Evolutionary conservation across 2,797 vertebrate genomes (phyloP), one percentile per base, ranked within the genome.

Genomic region (Tauraco hartlaubi): DNA sequence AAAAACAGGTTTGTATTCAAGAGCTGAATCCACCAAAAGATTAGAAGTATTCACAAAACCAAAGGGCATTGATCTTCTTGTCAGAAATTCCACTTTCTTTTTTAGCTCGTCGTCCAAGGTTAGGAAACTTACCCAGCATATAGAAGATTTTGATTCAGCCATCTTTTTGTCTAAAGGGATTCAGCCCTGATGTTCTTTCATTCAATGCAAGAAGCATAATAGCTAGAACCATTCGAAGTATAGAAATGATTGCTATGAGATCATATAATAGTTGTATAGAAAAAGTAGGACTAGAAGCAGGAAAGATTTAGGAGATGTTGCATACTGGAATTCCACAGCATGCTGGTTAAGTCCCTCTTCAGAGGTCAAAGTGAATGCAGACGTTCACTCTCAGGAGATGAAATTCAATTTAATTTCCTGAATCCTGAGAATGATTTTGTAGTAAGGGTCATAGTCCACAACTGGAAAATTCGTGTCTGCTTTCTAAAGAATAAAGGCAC

Each of bases 351-450:
- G 37, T 52, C n/a, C 19, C 26, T 63, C 79, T 83, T 55, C 11
- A 20, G 44, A 91, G 21, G 54, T 9, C 8, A 6, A 94, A 90
- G 29, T 28, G 73, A 90, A 94, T 81, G 73, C 58, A 75, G 77
- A 75, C 26, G 14, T 61, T 85, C 55, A 33, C 25, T 85, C 48
- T 69, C 25, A 33, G 77, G 61, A 95, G 79, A 83, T 54, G 33
- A 90, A 94, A 88, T 77, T 61, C 72, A 71, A 9, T 88, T 88
- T 92, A 68, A 90, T 88, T 94, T 95, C 79, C 68, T 88, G 82
- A 63, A 77, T 83, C 55, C 52, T 49, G 23, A 73, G n/a, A 86
- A 49, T 2, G 6, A 44, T 56, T 90, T 64, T 77, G 28, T 88
- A 31, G 15, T 33, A 71, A n/a, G 56, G 67, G 37, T 66, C 58